Percentiles rank a stretch among this genome's conserved stretches.
These are phyloP conservation scores for Druon quercuslanigerum DNA, from an alignment of 1,140 invertebrate species.

Conservation along the genomic window DNA sequence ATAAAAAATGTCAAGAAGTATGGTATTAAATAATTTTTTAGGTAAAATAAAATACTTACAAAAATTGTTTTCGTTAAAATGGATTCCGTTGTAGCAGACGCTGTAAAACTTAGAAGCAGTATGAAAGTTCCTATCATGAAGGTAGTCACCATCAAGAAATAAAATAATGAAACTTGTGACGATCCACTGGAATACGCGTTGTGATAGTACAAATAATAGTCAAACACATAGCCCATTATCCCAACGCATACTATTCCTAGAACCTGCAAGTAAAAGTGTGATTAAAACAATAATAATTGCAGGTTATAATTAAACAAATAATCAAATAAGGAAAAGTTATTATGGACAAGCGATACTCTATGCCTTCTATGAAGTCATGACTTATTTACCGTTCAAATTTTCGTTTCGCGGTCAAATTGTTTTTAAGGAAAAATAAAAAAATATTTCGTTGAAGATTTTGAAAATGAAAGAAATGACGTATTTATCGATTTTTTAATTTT, in stretches of 20 bases:
- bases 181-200: not conserved
- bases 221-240: constrained; percentile 80
- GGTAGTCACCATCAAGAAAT: constrained; percentile 82
- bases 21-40: too few relatives aligned
- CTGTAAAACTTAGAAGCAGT: constrained; percentile 82
- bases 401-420: too few relatives aligned
- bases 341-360: too few relatives aligned
- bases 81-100: constrained; percentile 85
- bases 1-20: too few relatives aligned
- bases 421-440: too few relatives aligned
- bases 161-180: constrained; percentile 79
- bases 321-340: too few relatives aligned
- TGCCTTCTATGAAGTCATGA: too few relatives aligned
- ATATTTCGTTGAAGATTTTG: too few relatives aligned
- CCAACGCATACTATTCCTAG: constrained; percentile 84
- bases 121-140: constrained; percentile 87
- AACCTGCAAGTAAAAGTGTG: constrained; percentile 77
- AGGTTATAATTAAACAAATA: not conserved
- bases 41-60: constrained; percentile 78
- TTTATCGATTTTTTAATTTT: too few relatives aligned
- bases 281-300: not conserved
- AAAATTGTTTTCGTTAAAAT: constrained; percentile 90
- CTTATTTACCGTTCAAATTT: too few relatives aligned
- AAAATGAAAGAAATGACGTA: too few relatives aligned
- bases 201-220: constrained; percentile 48